Conservation (phyloP, 37 sponge, comb jelly and placozoan species). For the Hexactinellida sp. region DNA sequence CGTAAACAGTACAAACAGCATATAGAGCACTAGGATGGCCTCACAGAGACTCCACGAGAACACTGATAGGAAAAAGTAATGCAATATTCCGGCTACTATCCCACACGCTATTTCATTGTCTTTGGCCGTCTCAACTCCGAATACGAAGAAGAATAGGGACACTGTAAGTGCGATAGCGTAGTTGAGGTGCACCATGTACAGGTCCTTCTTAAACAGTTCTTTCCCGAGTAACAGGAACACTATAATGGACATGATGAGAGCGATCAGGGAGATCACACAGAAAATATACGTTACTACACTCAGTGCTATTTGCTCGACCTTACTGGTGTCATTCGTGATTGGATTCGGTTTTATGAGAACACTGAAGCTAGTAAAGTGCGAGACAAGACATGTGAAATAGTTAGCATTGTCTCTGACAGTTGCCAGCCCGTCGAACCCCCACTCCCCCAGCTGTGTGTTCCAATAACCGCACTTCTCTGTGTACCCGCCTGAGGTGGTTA, state of each 20-base stretch:
- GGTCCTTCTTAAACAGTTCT: slow-evolving; percentile 18
- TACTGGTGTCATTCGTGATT: not conserved
- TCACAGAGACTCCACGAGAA: slow-evolving; percentile 37
- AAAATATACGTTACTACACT: not conserved
- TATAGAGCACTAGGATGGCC: slow-evolving; percentile 24
- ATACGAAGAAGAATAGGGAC: slow-evolving; percentile 9
- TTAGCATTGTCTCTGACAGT: not conserved
- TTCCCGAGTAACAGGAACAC: not conserved
- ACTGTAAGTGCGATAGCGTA: slow-evolving; percentile 15
- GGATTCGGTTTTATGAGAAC: not conserved
- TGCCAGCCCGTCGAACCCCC: not conserved
- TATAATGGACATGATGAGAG: not conserved
- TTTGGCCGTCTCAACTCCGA: slow-evolving; percentile 18
- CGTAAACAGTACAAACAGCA: slow-evolving; percentile 25
- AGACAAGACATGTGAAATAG: not conserved
- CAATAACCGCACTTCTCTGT: not conserved
- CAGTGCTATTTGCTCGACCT: not conserved
- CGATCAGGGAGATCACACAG: not conserved
- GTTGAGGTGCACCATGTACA: slow-evolving; percentile 25
- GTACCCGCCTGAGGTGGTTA: not conserved
- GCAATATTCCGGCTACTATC: slow-evolving; percentile 23
- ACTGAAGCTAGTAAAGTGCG: not conserved
- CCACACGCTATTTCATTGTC: slow-evolving; percentile 12
- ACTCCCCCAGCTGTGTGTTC: not conserved
- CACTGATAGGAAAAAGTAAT: slow-evolving; percentile 31